phyloP scores from a whole-genome alignment of 2,113 vertebrate species.

The Tyrannus savana region DNA sequence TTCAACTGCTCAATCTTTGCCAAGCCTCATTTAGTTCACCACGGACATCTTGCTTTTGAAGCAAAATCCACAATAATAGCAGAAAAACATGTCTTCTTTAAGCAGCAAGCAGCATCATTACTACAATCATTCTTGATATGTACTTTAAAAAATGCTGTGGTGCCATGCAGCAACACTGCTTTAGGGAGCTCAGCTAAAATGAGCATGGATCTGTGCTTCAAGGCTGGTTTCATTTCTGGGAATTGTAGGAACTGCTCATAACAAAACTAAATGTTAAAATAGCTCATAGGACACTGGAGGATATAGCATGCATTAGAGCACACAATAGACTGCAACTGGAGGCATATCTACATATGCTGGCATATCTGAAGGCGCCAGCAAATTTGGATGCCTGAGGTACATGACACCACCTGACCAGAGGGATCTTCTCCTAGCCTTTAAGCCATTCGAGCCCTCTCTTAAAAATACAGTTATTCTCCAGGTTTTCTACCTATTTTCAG shows the following conservation, averaged over 20 bases:
- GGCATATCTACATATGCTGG: not conserved
- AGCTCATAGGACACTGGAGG: not conserved
- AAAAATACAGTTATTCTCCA: not conserved
- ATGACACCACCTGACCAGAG: not conserved
- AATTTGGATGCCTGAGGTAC: not conserved
- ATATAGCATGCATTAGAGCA: not conserved
- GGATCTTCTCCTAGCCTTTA: not conserved
- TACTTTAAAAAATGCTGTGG: not conserved
- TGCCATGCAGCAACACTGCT: not conserved
- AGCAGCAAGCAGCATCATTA: not conserved
- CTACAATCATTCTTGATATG: not conserved
- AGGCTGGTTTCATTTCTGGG: not conserved
- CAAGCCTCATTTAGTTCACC: not conserved
- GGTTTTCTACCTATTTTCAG: constrained; percentile 43
- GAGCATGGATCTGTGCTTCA: not conserved
- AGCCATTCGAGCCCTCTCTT: not conserved
- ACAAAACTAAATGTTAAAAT: not conserved
- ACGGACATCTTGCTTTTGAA: not conserved
- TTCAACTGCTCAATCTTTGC: not conserved
- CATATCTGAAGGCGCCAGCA: not conserved
- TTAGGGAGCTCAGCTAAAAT: not conserved
- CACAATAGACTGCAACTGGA: not conserved
- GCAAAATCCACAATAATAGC: not conserved
- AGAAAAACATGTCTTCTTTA: not conserved
- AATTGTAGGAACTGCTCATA: not conserved